A percentile compares a stretch with the other conserved stretches of the same genome.
Evolutionary conservation across 2,888 invertebrate species (phyloP).

Genomic region (Bugulina stolonifera): DNA sequence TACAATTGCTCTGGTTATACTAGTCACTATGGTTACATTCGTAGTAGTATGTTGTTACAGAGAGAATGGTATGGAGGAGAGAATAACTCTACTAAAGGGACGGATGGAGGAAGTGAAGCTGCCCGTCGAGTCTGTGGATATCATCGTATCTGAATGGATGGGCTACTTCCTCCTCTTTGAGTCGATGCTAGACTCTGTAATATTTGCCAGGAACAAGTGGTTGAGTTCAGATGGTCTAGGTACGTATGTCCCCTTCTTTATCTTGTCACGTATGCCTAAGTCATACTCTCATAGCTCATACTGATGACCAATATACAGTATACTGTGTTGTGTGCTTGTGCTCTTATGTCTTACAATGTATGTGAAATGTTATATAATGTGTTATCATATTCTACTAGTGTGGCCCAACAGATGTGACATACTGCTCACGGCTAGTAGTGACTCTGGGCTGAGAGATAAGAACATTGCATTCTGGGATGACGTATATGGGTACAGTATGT

Average conservation of each 20-base stretch:
- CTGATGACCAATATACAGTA: too few relatives aligned
- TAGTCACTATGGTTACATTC: too few relatives aligned
- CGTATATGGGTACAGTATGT: conserved; percentile 91
- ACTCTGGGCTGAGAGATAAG: conserved; percentile 60
- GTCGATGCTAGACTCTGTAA: conserved; percentile 90
- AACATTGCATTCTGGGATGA: conserved; percentile 77
- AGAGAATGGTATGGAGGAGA: conserved; percentile 69
- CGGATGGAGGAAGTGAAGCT: conserved; percentile 75
- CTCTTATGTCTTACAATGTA: too few relatives aligned
- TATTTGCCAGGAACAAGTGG: conserved; percentile 68
- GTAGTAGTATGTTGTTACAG: too few relatives aligned
- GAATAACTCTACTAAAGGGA: conserved; percentile 74
- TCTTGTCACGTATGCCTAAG: too few relatives aligned
- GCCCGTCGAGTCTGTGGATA: conserved; percentile 62
- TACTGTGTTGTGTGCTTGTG: too few relatives aligned
- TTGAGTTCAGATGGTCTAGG: conserved; percentile 67
- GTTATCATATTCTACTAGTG: conserved; percentile 52
- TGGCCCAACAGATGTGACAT: conserved; percentile 80
- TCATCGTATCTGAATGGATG: conserved; percentile 98
- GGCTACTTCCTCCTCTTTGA: conserved; percentile 93
- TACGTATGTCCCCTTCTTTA: too few relatives aligned
- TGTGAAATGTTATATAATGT: too few relatives aligned
- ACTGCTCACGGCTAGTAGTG: conserved; percentile 72
- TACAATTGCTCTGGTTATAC: too few relatives aligned
- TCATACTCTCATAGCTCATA: too few relatives aligned